These are phyloP conservation scores for Galago senegalensis DNA, from an alignment of 2,797 vertebrate genomes.

Conservation along the genomic window DNA sequence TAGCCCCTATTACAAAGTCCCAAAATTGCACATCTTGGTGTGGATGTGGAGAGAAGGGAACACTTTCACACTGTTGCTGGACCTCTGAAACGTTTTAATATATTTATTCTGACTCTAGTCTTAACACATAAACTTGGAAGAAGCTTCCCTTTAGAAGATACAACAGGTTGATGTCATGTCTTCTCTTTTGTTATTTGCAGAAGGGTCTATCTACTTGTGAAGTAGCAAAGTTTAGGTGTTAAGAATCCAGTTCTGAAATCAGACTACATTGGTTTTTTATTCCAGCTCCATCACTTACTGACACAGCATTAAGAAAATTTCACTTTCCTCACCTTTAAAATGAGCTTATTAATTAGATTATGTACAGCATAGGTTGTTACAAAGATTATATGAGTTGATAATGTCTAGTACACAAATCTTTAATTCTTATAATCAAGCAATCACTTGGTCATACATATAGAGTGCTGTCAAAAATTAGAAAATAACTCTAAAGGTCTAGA, in stretches of 20 bases:
- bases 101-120: background rate
- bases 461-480: background rate
- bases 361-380: background rate
- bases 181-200: background rate
- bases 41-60: no score
- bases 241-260: background rate
- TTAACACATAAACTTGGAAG: background rate
- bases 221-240: no score
- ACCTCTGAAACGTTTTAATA: no score
- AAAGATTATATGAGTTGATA: background rate
- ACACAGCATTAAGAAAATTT: background rate
- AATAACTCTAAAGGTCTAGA: background rate
- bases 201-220: background rate
- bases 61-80: no score
- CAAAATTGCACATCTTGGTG: no score
- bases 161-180: fast-evolving
- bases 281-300: background rate
- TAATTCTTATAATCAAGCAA: background rate
- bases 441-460: background rate
- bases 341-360: background rate
- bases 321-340: background rate
- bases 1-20: no score
- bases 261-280: background rate
- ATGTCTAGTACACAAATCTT: background rate
- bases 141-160: background rate